phyloP scores from a whole-genome alignment of 2,888 invertebrate genomes.

The Stramonita haemastoma region DNA sequence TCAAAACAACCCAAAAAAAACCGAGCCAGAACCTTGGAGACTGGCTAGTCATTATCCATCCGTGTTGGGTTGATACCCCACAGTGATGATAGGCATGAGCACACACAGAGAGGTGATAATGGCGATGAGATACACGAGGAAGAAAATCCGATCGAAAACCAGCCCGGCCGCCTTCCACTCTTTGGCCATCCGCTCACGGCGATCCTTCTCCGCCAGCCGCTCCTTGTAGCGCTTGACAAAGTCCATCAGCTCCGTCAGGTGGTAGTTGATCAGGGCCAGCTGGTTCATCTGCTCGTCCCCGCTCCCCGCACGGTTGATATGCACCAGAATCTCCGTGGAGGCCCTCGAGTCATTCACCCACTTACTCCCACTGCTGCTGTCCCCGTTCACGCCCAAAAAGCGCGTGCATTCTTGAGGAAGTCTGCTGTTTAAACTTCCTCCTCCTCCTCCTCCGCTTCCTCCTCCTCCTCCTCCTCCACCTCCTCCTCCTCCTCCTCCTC shows the following conservation, averaged over 20 bases:
- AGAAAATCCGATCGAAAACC: conserved; percentile 75
- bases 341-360: conserved; percentile 43
- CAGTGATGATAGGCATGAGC: conserved; percentile 63
- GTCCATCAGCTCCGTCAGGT: conserved; percentile 65
- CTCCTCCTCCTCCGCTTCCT: conserved; percentile 29
- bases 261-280: conserved; percentile 62
- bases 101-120: conserved; percentile 71
- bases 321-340: conserved; percentile 49
- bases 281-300: conserved; percentile 52
- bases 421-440: conserved; percentile 26
- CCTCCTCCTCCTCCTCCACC: conserved; percentile 47
- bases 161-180: conserved; percentile 76
- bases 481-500: conserved; percentile 39
- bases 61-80: conserved; percentile 14
- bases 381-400: conserved; percentile 55
- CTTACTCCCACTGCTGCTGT: conserved; percentile 30
- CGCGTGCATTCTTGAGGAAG: conserved; percentile 50
- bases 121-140: conserved; percentile 71
- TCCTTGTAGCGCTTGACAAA: conserved; percentile 65
- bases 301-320: conserved; percentile 37
- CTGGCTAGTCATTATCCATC: no score
- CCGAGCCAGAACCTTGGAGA: no score
- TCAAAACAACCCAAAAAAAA: no score
- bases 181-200: conserved; percentile 68
- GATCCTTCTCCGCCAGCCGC: conserved; percentile 71